These are phyloP conservation scores for Meloe dianella DNA, from an alignment of 2,888 invertebrate species.

Conservation along the genomic window DNA sequence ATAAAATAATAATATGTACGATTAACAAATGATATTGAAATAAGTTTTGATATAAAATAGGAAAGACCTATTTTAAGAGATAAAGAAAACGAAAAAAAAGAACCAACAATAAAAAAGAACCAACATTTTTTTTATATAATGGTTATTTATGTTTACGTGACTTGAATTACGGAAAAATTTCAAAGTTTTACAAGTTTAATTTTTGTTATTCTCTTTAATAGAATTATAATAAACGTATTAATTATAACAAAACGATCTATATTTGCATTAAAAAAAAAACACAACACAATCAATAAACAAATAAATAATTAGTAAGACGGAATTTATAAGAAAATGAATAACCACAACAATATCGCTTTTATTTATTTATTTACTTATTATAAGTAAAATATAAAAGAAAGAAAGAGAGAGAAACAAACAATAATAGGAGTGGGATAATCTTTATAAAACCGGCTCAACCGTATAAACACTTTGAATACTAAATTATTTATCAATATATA, in stretches of 20 bases:
- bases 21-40: constrained; percentile 16
- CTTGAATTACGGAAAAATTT: background rate
- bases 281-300: no score
- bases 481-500: constrained; percentile 34
- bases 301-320: no score
- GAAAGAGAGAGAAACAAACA: constrained; percentile 53
- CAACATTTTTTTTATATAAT: no score
- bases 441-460: constrained; percentile 54
- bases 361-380: background rate
- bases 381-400: constrained; percentile 38
- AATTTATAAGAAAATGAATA: no score
- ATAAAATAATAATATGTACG: constrained; percentile 18
- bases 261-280: no score
- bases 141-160: constrained; percentile 20
- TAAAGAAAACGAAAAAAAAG: constrained; percentile 21
- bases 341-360: background rate
- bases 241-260: no score
- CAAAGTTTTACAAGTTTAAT: background rate
- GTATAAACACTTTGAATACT: constrained; percentile 46
- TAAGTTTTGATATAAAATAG: constrained; percentile 32
- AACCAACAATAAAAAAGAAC: no score
- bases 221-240: no score
- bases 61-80: constrained; percentile 24
- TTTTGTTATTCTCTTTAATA: no score
- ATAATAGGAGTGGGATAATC: constrained; percentile 51